phyloP scores from a whole-genome alignment of 2,113 vertebrate genomes.

The Burhinus bistriatus region DNA sequence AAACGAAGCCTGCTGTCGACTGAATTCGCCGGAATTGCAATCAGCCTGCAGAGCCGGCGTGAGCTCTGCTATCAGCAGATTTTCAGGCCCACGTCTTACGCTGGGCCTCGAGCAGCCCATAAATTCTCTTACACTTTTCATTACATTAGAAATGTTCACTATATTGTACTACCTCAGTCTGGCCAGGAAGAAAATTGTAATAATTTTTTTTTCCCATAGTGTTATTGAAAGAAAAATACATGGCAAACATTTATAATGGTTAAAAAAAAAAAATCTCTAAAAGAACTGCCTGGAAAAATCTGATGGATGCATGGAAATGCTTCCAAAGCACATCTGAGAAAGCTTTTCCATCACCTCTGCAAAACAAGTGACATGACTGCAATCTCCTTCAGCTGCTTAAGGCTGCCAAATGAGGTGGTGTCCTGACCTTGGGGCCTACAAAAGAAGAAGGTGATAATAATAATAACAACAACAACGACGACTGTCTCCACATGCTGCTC shows the following conservation, averaged over 20 bases:
- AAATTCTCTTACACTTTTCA: neutral
- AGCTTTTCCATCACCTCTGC: neutral
- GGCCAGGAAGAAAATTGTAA: neutral
- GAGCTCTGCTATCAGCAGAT: neutral
- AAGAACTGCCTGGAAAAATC: neutral
- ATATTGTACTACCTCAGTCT: neutral
- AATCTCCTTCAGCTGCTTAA: neutral
- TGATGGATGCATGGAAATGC: neutral
- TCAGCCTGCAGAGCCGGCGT: neutral
- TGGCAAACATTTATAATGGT: neutral
- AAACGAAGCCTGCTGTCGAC: neutral
- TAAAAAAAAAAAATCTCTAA: neutral
- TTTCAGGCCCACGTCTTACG: neutral
- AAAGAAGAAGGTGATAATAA: no score
- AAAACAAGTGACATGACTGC: neutral
- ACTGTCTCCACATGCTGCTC: fast-evolving
- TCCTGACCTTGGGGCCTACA: neutral
- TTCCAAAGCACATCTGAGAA: neutral
- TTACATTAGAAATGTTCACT: neutral
- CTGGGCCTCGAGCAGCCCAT: neutral
- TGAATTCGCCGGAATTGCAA: neutral
- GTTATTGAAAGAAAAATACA: neutral
- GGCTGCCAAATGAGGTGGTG: neutral
- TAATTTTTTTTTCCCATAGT: fast-evolving
- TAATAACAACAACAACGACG: no score